Base-by-base conservation (phyloP, 2,113 vertebrate species). In the Etheostoma spectabile region DNA sequence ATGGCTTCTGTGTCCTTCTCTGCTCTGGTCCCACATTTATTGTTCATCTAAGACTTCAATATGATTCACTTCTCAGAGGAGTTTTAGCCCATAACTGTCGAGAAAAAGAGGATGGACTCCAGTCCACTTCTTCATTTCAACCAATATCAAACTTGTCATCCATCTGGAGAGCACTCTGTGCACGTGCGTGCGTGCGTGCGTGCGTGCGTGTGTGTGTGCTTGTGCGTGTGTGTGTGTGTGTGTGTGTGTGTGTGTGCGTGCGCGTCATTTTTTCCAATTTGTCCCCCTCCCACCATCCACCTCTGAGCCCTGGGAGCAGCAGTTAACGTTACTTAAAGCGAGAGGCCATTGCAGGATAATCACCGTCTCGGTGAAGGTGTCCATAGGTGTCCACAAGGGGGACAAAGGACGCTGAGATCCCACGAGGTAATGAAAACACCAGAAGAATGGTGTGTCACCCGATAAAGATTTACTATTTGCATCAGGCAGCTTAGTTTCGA, bases 381-480 rank as follows among this genome's bases (percentile, higher is more conserved):
- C 83, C 89, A 90, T 91, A 87, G 84, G 91, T 89, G 88, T 85
- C 80, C 79, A 65, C 22, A 27, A 82, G 64, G 11, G 27, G 69
- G 74, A 33, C 77, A 80, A 82, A 78, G 79, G 69, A 78, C 33
- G n/a, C 59, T 3, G 14, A 80, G 68, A 84, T 82, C 48, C 83
- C 78, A 68, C 12, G 84, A 75, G 82, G 87, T 55, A n/a, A 89
- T 83, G 83, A 91, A 81, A 66, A 73, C 49, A 63, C 10, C 60
- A 79, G 86, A 88, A 42, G 80, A 88, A 90, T 88, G 68, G 55
- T 57, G 66, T 91, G 88, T 86, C 94, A 84, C 51, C 80, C 57
- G 15, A 79, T 84, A 85, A 83, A 92, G 90, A 92, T 92, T 93
- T 90, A 91, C 66, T 70, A 69, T 89, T 84, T 72, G 84, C 70